Percentiles rank a stretch among this genome's conserved stretches.
Evolutionary conservation across 2,113 vertebrate genomes (phyloP).

Genomic region (Sminthopsis crassicaudata): DNA sequence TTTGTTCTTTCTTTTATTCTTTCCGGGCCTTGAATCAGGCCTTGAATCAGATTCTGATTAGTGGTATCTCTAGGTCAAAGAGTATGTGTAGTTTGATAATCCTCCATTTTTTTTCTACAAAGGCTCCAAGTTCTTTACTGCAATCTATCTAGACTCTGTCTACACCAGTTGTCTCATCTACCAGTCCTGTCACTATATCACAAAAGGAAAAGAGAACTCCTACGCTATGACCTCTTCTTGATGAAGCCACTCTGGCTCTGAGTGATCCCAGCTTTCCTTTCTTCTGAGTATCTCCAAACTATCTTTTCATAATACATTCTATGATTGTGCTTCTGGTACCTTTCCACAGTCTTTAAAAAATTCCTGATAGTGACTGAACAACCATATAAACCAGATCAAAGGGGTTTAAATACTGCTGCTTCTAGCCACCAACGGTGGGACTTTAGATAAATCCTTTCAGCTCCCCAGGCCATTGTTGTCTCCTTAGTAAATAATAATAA

Average conservation of each 20-base stretch:
- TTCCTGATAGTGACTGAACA: background rate
- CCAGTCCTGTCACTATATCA: background rate
- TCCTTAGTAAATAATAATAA: background rate
- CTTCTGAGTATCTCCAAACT: background rate
- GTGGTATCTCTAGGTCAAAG: background rate
- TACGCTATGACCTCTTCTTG: background rate
- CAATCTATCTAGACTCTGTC: background rate
- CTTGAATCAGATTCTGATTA: background rate
- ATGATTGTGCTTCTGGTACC: background rate
- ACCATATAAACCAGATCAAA: background rate
- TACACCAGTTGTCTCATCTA: background rate
- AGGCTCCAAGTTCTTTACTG: background rate
- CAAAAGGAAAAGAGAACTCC: background rate
- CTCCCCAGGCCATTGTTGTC: background rate
- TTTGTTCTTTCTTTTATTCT: background rate
- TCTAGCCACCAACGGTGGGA: background rate
- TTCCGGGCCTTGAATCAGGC: background rate
- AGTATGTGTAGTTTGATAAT: background rate
- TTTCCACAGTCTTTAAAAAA: background rate
- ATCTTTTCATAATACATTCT: background rate
- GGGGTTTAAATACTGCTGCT: background rate
- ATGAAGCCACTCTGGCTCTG: background rate
- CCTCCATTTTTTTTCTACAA: background rate
- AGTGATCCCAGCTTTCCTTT: background rate
- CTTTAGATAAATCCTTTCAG: background rate